Evolutionary conservation across 2,888 invertebrate genomes (phyloP).

Genomic region (Conomelus anceps): DNA sequence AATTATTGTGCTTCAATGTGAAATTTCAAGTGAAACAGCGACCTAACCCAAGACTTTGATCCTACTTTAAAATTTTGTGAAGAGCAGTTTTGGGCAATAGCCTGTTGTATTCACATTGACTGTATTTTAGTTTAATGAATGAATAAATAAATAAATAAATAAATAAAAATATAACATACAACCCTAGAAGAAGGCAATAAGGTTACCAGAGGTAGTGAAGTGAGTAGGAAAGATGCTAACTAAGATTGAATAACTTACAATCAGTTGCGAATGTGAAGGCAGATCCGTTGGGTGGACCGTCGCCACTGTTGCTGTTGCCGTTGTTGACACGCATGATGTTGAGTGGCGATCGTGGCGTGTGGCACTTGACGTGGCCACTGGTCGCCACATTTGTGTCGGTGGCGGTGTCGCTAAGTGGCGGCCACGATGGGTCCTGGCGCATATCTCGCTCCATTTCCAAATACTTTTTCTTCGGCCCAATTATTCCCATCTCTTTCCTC

Average conservation of each 20-base stretch:
- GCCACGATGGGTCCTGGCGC: constrained; percentile 55
- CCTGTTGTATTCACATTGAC: too few relatives aligned
- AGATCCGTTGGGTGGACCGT: constrained; percentile 15
- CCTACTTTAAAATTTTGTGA: too few relatives aligned
- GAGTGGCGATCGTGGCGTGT: constrained; percentile 27
- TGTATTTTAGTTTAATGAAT: too few relatives aligned
- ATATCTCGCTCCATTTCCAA: constrained; percentile 56
- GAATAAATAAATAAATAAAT: too few relatives aligned
- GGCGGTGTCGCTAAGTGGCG: constrained; percentile 43
- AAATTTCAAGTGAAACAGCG: too few relatives aligned
- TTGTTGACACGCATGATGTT: constrained; percentile 29
- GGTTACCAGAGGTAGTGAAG: too few relatives aligned
- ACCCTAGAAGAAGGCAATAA: too few relatives aligned
- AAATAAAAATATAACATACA: too few relatives aligned
- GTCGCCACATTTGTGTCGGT: constrained; percentile 29
- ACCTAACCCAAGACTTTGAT: too few relatives aligned
- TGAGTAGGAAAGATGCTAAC: background rate
- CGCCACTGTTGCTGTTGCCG: too few relatives aligned
- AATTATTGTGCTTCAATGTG: too few relatives aligned
- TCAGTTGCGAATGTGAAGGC: background rate
- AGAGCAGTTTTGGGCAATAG: too few relatives aligned
- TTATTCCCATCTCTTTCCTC: constrained; percentile 41
- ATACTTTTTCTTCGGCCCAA: constrained; percentile 42
- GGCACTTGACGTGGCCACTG: constrained; percentile 11
- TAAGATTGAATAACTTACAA: constrained; percentile 1